A percentile compares a stretch with the other conserved stretches of the same genome.
Evolutionary conservation across 2,113 vertebrate genomes (phyloP).

Genomic region (Trichechus manatus): DNA sequence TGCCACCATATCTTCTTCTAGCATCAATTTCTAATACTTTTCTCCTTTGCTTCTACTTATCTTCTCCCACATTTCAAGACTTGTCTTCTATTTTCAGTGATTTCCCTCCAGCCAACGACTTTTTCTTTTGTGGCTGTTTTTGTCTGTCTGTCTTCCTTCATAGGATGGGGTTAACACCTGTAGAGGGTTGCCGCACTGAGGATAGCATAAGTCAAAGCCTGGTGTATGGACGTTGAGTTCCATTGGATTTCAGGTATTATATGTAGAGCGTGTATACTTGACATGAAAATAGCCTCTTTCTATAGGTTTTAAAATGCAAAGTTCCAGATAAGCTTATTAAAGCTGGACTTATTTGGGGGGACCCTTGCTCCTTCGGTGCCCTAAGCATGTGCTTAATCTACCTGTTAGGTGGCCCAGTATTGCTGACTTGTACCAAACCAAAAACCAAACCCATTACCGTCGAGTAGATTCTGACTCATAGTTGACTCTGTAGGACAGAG

Average conservation of each 20-base stretch:
- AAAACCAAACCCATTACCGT: too few species aligned
- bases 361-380: neutral
- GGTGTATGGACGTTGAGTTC: neutral
- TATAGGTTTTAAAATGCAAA: neutral
- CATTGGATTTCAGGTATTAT: neutral
- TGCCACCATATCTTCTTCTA: neutral
- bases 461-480: too few species aligned
- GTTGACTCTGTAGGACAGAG: too few species aligned
- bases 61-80: neutral
- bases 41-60: neutral
- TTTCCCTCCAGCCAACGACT: neutral
- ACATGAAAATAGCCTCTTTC: conserved; percentile 17
- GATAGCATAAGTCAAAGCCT: conserved; percentile 36
- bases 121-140: neutral
- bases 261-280: neutral
- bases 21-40: neutral
- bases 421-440: neutral
- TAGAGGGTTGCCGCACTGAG: neutral
- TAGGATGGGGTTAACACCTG: neutral
- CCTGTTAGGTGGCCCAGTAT: neutral
- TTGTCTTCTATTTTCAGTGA: neutral
- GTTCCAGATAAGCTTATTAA: neutral
- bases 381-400: neutral
- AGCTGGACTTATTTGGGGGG: neutral
- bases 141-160: neutral